Percentiles rank a stretch among this genome's conserved stretches.
Evolutionary conservation across 2,888 invertebrate species (phyloP).

Genomic region (Callosobruchus maculatus): DNA sequence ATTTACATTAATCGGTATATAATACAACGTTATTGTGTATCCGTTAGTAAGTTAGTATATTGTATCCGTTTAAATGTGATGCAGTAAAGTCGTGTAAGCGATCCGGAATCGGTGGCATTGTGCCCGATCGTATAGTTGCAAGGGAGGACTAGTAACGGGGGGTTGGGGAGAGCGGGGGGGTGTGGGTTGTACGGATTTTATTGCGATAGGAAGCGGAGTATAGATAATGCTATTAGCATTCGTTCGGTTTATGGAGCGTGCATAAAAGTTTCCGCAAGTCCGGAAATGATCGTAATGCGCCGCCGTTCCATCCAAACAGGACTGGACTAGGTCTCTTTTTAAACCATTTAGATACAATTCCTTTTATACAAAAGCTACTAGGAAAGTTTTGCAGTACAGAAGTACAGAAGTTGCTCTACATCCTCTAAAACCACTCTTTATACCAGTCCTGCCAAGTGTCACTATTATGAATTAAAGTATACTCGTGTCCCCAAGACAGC

Average conservation of each 20-base stretch:
- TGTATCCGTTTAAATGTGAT: too few relatives aligned
- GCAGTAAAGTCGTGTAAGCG: neutral
- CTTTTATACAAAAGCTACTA: too few relatives aligned
- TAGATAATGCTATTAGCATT: constrained; percentile 58
- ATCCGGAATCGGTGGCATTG: neutral
- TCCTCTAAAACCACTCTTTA: too few relatives aligned
- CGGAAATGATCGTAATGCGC: constrained; percentile 41
- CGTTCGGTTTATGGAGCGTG: constrained; percentile 61
- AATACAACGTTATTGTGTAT: too few relatives aligned
- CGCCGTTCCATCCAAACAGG: neutral
- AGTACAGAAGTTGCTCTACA: too few relatives aligned
- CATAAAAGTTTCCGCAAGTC: constrained; percentile 52
- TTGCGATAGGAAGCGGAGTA: constrained; percentile 47
- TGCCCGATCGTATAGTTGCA: neutral
- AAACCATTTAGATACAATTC: too few relatives aligned
- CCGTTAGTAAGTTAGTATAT: too few relatives aligned
- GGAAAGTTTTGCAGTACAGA: too few relatives aligned
- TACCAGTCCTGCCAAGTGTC: too few relatives aligned
- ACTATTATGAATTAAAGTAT: too few relatives aligned
- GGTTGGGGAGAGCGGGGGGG: neutral
- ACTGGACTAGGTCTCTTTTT: neutral
- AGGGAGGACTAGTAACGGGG: neutral
- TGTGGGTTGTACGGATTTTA: constrained; percentile 31
- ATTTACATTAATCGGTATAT: too few relatives aligned
- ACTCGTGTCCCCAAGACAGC: too few relatives aligned